phyloP scores from a whole-genome alignment of 92 coral and sea anemone genomes.

The Palythoa grandis region DNA sequence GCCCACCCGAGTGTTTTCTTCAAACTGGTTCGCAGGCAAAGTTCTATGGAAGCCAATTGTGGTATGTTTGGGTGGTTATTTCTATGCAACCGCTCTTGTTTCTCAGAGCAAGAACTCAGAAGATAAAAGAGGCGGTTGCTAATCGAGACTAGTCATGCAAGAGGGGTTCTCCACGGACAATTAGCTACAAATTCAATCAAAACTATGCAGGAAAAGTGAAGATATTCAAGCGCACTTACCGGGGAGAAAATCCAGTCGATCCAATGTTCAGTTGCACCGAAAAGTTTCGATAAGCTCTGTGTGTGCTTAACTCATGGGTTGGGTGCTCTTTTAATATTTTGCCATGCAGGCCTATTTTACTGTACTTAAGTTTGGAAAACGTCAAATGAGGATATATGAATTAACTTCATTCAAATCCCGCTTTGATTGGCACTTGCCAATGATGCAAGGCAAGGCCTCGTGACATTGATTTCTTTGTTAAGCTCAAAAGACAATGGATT shows the following conservation, averaged over 20 bases:
- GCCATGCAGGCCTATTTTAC: constrained; percentile 48
- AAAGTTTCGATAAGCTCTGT: not conserved
- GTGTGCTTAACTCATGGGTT: not conserved
- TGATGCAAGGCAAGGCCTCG: constrained; percentile 50
- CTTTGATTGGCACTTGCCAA: constrained; percentile 75
- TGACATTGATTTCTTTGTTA: constrained; percentile 44
- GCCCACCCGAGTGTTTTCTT: constrained; percentile 35
- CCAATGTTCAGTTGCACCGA: not conserved
- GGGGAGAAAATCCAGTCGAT: constrained; percentile 5
- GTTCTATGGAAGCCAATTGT: constrained; percentile 79
- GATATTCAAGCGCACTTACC: constrained; percentile 28
- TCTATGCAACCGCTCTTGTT: constrained; percentile 82
- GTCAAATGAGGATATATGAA: constrained; percentile 55
- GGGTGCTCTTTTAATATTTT: constrained; percentile 45
- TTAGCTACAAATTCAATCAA: constrained; percentile 49
- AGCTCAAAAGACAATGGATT: constrained; percentile 56
- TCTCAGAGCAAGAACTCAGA: constrained; percentile 40
- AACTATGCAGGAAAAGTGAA: constrained; percentile 37
- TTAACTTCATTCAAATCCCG: constrained; percentile 47
- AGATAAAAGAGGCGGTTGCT: constrained; percentile 68
- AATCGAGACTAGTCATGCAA: constrained; percentile 70
- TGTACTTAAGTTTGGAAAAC: constrained; percentile 62
- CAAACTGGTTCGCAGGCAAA: constrained; percentile 82
- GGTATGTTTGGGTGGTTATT: constrained; percentile 76
- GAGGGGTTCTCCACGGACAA: constrained; percentile 51